Evolutionary conservation across 1,140 invertebrate species (phyloP), one percentile per base, ranked within the genome.

Genomic region (Calycopis cecrops): DNA sequence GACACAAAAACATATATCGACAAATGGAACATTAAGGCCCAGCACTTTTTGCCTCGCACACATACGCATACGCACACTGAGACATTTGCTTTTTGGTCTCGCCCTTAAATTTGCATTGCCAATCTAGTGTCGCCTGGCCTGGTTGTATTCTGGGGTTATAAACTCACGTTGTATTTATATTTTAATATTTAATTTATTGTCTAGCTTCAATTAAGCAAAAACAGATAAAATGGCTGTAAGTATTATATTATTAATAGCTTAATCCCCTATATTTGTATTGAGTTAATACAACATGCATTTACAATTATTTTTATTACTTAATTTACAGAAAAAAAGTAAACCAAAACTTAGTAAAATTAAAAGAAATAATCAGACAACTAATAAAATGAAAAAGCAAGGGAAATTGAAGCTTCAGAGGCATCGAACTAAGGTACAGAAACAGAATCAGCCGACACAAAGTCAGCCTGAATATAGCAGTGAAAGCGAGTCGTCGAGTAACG

Each of bases 331-430:
- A 88, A 78, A 85, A 61, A 80, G 84, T 40, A 91, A 91, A 69
- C 55, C 67, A 16, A 91, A 91, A 71, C 88, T 92, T 16, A 91
- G 90, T 63, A 91, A 90, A 76, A 69, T 89, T 11, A 93, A 93
- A 68, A 88, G 89, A 48, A 91, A 88, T 50, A 92, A 92, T 73
- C 91, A 91, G 52, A 92, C 88, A 7, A 89, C 88, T 51, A 92
- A 89, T 49, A 92, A 91, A 70, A 87, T 92, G 66, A 81, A 86
- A 14, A 90, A 90, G 55, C 89, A 91, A 74, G 91, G 91, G 2
- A 91, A 91, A 67, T 69, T 91, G 16, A 92, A 91, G 72, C 67
- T 79, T 4, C 87, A 90, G 61, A 75, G 85, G 48, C 84, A 89
- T 49, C 74, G 57, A 50, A 58, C 55, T 8, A 88, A 88, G 54